phyloP scores from a whole-genome alignment of 2,888 invertebrate species.

The Acleris emargana region DNA sequence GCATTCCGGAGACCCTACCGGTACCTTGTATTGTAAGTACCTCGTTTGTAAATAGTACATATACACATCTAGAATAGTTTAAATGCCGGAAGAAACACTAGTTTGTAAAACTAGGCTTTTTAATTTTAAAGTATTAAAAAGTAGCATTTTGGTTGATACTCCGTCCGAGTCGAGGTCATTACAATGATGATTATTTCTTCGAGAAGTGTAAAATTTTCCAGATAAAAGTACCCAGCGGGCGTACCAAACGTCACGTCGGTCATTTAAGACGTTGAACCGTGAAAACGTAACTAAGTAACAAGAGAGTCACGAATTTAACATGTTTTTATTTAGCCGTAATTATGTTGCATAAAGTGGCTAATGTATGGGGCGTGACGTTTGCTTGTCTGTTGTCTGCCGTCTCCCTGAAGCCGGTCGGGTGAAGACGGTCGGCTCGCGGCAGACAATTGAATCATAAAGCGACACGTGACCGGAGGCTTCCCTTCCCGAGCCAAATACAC shows the following conservation, averaged over 20 bases:
- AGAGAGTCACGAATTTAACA: no score
- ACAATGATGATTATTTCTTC: no score
- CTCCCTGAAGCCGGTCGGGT: constrained; percentile 62
- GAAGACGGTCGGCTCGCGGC: constrained; percentile 50
- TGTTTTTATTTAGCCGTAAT: constrained; percentile 2
- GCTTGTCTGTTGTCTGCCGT: constrained; percentile 37
- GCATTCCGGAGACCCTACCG: constrained; percentile 61
- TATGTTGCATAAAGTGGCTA: constrained; percentile 14
- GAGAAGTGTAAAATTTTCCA: no score
- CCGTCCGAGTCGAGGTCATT: no score
- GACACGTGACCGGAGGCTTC: constrained; percentile 46
- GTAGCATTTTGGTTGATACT: no score
- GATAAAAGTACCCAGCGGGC: no score
- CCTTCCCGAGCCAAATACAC: not conserved
- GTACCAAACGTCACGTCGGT: no score
- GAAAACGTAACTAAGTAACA: no score
- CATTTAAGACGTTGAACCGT: not conserved
- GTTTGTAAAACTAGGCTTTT: no score
- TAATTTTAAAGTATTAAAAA: no score
- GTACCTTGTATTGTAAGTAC: not conserved
- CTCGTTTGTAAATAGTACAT: not conserved
- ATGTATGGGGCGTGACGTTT: constrained; percentile 30
- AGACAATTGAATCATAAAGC: constrained; percentile 77
- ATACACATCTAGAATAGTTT: no score
- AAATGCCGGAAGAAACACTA: no score